These are phyloP conservation scores for Protophormia terraenovae DNA, from an alignment of 2,888 invertebrate species.

Conservation along the genomic window DNA sequence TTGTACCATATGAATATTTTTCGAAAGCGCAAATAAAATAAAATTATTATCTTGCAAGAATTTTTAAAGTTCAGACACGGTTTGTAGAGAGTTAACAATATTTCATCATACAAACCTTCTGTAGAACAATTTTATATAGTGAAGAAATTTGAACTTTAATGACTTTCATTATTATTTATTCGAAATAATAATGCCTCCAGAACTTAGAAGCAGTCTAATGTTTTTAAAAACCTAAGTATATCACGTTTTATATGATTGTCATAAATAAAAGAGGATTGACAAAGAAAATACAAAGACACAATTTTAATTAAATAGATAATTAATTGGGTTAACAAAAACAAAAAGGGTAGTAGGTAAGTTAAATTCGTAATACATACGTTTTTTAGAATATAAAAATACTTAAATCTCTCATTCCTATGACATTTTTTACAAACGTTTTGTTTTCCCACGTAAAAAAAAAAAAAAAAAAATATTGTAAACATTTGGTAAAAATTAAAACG, in stretches of 20 bases:
- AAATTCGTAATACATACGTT: not conserved
- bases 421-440: not conserved
- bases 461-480: constrained; percentile 13
- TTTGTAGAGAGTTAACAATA: too few relatives aligned
- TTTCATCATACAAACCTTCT: too few relatives aligned
- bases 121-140: too few relatives aligned
- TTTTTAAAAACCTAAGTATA: too few relatives aligned
- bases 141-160: too few relatives aligned
- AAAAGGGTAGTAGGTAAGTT: not conserved
- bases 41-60: too few relatives aligned
- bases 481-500: not conserved
- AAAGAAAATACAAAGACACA: not conserved
- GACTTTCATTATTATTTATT: too few relatives aligned
- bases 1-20: too few relatives aligned
- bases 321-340: not conserved
- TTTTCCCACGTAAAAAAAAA: constrained; percentile 30
- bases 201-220: too few relatives aligned
- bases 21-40: too few relatives aligned
- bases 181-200: too few relatives aligned
- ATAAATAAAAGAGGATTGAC: not conserved
- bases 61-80: too few relatives aligned
- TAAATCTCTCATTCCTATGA: not conserved
- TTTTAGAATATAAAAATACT: not conserved
- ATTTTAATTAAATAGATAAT: not conserved
- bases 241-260: not conserved